Evolutionary conservation across 2,797 vertebrate genomes (phyloP).

Genomic region (Pangasius sanitwongsei): DNA sequence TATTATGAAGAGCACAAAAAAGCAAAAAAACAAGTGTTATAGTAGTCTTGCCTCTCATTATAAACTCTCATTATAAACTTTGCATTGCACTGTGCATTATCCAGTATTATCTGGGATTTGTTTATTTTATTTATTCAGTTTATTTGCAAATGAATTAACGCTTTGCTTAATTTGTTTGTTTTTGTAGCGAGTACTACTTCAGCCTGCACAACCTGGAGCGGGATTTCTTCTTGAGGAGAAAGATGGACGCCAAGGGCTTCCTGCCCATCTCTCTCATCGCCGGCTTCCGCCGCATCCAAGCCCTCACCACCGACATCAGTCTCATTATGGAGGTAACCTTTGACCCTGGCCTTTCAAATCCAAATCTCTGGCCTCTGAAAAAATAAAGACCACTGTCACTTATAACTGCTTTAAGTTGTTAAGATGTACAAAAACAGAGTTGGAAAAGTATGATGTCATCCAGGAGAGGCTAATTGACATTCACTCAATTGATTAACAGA

Average conservation of each 20-base stretch:
- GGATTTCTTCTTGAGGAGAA: conserved; percentile 94
- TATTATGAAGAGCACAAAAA: neutral
- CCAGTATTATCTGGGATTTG: neutral
- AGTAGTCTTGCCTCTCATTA: neutral
- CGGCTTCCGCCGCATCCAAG: conserved; percentile 91
- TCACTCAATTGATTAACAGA: neutral
- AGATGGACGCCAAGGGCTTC: conserved; percentile 93
- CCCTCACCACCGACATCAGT: conserved; percentile 87
- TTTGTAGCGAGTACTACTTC: conserved; percentile 93
- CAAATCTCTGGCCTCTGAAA: neutral
- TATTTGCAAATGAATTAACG: neutral
- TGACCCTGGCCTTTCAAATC: conserved; percentile 4
- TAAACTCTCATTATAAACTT: neutral
- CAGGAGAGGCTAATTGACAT: neutral
- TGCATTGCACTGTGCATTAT: neutral
- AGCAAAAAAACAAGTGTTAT: neutral
- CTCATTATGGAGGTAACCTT: conserved; percentile 87
- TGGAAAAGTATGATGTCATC: neutral
- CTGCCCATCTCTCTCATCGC: conserved; percentile 92
- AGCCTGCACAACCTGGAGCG: conserved; percentile 94
- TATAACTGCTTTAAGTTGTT: neutral
- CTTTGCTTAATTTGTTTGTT: conserved; percentile 21
- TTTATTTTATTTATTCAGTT: neutral
- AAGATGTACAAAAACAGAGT: neutral
- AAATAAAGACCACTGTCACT: neutral